Evolutionary conservation across 2,797 vertebrate genomes (phyloP).

Genomic region (Pyrocephalus nanus): DNA sequence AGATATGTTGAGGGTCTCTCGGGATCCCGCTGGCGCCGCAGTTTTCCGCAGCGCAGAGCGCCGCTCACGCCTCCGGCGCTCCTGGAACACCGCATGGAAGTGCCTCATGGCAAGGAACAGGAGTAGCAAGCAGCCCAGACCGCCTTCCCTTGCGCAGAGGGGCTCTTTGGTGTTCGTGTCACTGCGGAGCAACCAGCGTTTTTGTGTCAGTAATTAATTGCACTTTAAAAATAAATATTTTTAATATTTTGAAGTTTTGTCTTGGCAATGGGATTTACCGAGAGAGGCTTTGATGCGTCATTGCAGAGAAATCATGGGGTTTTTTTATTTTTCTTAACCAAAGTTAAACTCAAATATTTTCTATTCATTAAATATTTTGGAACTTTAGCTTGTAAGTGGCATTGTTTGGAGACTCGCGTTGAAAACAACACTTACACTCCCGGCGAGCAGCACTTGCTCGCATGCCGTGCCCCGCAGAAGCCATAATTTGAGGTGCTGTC

Average conservation of each 20-base stretch:
- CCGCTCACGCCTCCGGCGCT: not conserved
- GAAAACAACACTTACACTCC: fast-evolving
- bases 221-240: too few relatives aligned
- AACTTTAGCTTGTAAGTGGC: too few relatives aligned
- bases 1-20: not conserved
- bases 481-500: not conserved
- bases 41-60: not conserved
- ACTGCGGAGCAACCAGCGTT: fast-evolving
- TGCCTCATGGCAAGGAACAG: fast-evolving
- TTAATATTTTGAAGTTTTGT: fast-evolving
- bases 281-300: fast-evolving
- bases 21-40: too few relatives aligned
- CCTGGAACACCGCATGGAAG: not conserved
- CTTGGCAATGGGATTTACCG: fast-evolving
- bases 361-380: not conserved
- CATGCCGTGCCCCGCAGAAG: not conserved
- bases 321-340: not conserved
- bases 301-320: fast-evolving
- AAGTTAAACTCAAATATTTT: not conserved
- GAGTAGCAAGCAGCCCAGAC: fast-evolving
- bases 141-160: fast-evolving
- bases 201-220: too few relatives aligned
- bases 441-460: fast-evolving
- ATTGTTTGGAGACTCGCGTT: fast-evolving
- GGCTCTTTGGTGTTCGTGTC: fast-evolving